Evolutionary conservation across 2,888 invertebrate genomes (phyloP), one percentile per base, ranked within the genome.

Genomic region (Brachylomia viminalis): DNA sequence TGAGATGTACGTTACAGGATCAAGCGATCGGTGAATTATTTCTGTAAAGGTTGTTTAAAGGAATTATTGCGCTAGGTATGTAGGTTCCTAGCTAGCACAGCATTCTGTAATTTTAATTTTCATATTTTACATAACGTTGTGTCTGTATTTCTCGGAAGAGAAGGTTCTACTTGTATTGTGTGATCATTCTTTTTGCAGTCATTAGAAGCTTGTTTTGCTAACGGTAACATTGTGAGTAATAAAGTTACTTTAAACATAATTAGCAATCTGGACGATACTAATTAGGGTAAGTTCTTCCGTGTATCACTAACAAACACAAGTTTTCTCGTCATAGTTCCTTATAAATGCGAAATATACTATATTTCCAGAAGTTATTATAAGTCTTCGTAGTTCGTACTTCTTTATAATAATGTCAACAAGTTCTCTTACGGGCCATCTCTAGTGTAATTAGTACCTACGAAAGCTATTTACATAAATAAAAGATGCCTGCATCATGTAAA

Each of bases 401-500:
- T 30, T 33, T 56, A 42, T 30, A 61, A 42, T 27, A 56, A 58
- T 45, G 15, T 27, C 45, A 54, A 54, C 11, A 52, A 49, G 2
- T 49, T 23, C 27, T 47, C 23, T 67, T n/a, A 27, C 5, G 30
- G 8, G 4, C 68, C 13, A 27, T n/a, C 17, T 20, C 17, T 4
- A 5, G 38, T 68, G 10, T 58, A 76, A 82, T 75, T 30, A 58
- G 42, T 45, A 23, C 23, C 23, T 10, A n/a, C 20, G 49, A 76
- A 49, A 74, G 58, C 56, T 74, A 56, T 75, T 72, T 66, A 72
- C 52, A 68, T 62, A 62, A 77, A 80, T 77, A 78, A 75, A 80
- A 74, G 67, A 79, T 72, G 71, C 68, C 76, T 68, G 72, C 58
- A 45, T 66, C 59, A 58, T 79, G 65, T 70, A 77, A 84, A 82